Conservation (phyloP, 2,888 invertebrate genomes). For the Phymatocera aterrima region DNA sequence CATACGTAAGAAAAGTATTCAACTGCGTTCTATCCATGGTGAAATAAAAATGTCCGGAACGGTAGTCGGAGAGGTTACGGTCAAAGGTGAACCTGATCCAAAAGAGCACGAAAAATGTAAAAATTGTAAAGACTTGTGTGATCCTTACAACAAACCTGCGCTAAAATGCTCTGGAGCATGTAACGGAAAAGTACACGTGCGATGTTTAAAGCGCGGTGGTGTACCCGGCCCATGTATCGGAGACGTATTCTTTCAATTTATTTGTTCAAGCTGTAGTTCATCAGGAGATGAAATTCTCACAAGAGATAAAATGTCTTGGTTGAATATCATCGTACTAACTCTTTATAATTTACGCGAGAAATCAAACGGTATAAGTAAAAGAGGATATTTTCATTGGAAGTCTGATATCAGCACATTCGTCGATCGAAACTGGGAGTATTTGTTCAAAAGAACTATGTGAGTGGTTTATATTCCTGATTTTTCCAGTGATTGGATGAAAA, state of each 20-base stretch:
- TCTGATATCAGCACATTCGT: slow-evolving; percentile 89
- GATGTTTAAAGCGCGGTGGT: slow-evolving; percentile 81
- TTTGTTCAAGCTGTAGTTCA: slow-evolving; percentile 81
- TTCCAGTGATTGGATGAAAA: slow-evolving; percentile 28
- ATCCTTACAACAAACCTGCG: slow-evolving; percentile 78
- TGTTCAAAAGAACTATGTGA: slow-evolving; percentile 84
- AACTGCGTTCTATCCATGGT: background rate
- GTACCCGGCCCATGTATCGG: slow-evolving; percentile 85
- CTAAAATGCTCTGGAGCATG: slow-evolving; percentile 80
- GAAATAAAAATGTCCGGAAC: slow-evolving; percentile 22
- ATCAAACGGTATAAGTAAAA: slow-evolving; percentile 85
- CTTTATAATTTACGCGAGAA: slow-evolving; percentile 87
- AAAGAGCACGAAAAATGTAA: slow-evolving; percentile 74
- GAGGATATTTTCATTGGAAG: slow-evolving; percentile 91
- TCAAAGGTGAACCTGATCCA: background rate
- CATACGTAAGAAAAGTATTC: background rate
- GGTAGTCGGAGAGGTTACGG: slow-evolving; percentile 16
- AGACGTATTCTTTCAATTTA: slow-evolving; percentile 86
- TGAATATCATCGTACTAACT: slow-evolving; percentile 83
- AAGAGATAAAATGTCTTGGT: slow-evolving; percentile 85
- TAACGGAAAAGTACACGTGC: slow-evolving; percentile 79
- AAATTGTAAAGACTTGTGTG: slow-evolving; percentile 77
- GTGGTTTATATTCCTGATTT: slow-evolving; percentile 59
- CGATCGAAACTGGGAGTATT: slow-evolving; percentile 85
- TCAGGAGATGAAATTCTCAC: slow-evolving; percentile 78